Percentiles rank a stretch among this genome's conserved stretches.
These are phyloP conservation scores for Toxotes lorentzi DNA, from an alignment of 2,797 vertebrate species.

Conservation along the genomic window DNA sequence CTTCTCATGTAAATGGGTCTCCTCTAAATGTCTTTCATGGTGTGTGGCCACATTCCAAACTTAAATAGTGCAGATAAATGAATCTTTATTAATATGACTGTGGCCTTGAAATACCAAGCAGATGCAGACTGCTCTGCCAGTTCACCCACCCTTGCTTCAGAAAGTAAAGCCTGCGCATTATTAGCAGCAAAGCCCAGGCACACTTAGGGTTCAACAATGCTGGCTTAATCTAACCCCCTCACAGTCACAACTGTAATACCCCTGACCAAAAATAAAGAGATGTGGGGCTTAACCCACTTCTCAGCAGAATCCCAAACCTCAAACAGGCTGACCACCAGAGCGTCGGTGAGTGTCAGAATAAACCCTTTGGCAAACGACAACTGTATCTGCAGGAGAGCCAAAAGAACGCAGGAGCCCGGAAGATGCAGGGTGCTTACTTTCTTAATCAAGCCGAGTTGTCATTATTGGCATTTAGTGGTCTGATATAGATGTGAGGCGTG, in stretches of 20 bases:
- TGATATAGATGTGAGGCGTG: slow-evolving; percentile 51
- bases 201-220: slow-evolving; percentile 52
- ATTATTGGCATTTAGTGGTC: slow-evolving; percentile 58
- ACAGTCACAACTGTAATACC: slow-evolving; percentile 53
- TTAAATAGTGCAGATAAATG: slow-evolving; percentile 13
- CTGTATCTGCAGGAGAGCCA: slow-evolving; percentile 24
- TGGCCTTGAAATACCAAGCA: slow-evolving; percentile 8
- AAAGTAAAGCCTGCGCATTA: slow-evolving; percentile 20
- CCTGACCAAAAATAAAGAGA: slow-evolving; percentile 64
- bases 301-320: slow-evolving; percentile 62
- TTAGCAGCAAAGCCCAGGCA: slow-evolving; percentile 37
- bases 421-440: slow-evolving; percentile 42
- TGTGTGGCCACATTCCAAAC: slow-evolving; percentile 8
- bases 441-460: slow-evolving; percentile 50
- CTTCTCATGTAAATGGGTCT: background rate
- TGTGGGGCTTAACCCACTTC: slow-evolving; percentile 71
- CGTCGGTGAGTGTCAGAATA: slow-evolving; percentile 42
- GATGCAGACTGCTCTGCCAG: background rate
- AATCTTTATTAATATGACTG: background rate
- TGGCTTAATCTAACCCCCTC: slow-evolving; percentile 54
- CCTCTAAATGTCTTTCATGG: background rate
- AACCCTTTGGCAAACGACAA: slow-evolving; percentile 38
- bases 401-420: slow-evolving; percentile 31
- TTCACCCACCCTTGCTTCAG: background rate
- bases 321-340: slow-evolving; percentile 59